Percentiles rank a stretch among this genome's conserved stretches.
These are phyloP conservation scores for Spatulosminthurus flaviceps DNA, from an alignment of 2,888 invertebrate genomes.

Conservation along the genomic window DNA sequence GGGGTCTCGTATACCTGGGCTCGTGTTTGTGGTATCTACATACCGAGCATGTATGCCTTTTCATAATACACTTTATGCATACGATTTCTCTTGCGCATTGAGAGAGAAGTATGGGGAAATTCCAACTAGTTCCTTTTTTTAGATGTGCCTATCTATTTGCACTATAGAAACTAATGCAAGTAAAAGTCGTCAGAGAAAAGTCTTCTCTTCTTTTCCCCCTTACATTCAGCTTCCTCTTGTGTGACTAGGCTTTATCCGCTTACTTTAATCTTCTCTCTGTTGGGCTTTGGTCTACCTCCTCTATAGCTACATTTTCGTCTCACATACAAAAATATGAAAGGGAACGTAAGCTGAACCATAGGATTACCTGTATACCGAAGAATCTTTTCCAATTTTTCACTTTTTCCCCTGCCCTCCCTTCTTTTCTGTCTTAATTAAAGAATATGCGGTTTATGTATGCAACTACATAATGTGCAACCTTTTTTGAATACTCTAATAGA, in stretches of 20 bases:
- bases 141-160: slow-evolving; percentile 10
- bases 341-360: not conserved
- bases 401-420: not conserved
- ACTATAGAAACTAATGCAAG: slow-evolving; percentile 3
- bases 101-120: slow-evolving; percentile 12
- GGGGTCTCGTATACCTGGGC: no score
- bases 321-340: slow-evolving; percentile 1
- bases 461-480: not conserved
- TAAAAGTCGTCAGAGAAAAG: slow-evolving; percentile 12
- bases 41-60: not conserved
- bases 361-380: slow-evolving; percentile 5
- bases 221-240: slow-evolving; percentile 3
- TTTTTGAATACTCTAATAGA: not conserved
- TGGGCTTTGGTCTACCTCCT: slow-evolving; percentile 14
- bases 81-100: not conserved
- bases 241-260: slow-evolving; percentile 18
- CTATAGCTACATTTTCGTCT: not conserved
- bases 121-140: not conserved
- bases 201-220: not conserved
- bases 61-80: slow-evolving; percentile 8
- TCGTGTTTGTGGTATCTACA: not conserved
- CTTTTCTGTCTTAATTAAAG: no score
- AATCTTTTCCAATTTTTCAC: slow-evolving; percentile 14
- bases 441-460: not conserved
- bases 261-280: slow-evolving; percentile 18